Percentiles rank a stretch among this genome's conserved stretches.
Evolutionary conservation across 2,113 vertebrate species (phyloP).

Genomic region (Acanthochromis polyacanthus): DNA sequence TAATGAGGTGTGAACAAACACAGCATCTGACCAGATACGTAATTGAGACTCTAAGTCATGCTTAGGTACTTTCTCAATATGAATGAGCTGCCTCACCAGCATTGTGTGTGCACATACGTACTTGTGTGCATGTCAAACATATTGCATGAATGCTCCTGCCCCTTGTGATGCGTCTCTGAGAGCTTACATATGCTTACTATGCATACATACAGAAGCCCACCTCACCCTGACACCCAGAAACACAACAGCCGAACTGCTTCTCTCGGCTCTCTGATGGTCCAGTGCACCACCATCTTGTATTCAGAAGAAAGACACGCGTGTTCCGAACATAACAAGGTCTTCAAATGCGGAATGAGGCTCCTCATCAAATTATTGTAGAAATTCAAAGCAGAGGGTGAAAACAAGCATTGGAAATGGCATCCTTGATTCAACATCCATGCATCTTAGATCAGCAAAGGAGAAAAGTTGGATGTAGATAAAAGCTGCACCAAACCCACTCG

Average conservation of each 20-base stretch:
- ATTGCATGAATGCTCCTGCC: slow-evolving; percentile 39
- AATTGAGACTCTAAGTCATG: slow-evolving; percentile 80
- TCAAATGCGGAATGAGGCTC: slow-evolving; percentile 12
- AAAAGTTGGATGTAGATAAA: slow-evolving; percentile 57
- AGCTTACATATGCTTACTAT: slow-evolving; percentile 50
- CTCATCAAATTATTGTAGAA: slow-evolving; percentile 51
- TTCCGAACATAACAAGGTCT: slow-evolving; percentile 21
- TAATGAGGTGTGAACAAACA: slow-evolving; percentile 78
- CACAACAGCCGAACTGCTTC: slow-evolving; percentile 27
- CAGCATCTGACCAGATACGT: slow-evolving; percentile 77
- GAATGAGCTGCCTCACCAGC: slow-evolving; percentile 61
- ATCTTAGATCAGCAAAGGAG: slow-evolving; percentile 27
- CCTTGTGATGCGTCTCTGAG: slow-evolving; percentile 37
- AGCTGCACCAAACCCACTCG: slow-evolving; percentile 36
- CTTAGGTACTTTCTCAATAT: slow-evolving; percentile 76
- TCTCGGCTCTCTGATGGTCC: slow-evolving; percentile 20
- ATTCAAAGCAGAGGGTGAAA: slow-evolving; percentile 46
- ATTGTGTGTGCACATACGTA: slow-evolving; percentile 23
- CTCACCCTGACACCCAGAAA: slow-evolving; percentile 24
- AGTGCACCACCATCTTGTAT: slow-evolving; percentile 14
- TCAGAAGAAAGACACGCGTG: slow-evolving; percentile 10
- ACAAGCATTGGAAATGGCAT: slow-evolving; percentile 5
- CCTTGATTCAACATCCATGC: slow-evolving; percentile 32
- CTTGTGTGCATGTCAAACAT: slow-evolving; percentile 19
- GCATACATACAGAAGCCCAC: slow-evolving; percentile 16